Percentiles rank a stretch among this genome's conserved stretches.
These are phyloP conservation scores for Etheostoma perlongum DNA, from an alignment of 2,797 vertebrate genomes.

Conservation along the genomic window DNA sequence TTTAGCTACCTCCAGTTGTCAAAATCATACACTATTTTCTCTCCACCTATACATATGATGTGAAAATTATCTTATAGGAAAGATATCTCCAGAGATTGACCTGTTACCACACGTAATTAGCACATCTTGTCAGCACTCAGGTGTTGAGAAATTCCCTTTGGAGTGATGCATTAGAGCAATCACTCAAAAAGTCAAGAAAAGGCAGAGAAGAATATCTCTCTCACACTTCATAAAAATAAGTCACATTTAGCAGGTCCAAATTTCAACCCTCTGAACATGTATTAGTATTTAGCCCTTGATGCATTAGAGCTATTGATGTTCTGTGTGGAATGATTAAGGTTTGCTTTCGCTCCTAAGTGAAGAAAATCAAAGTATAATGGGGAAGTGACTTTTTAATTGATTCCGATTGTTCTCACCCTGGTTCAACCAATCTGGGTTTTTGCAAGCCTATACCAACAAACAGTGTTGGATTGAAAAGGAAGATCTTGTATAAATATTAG, in stretches of 20 bases:
- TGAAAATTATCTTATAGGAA: slow-evolving; percentile 24
- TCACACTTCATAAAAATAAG: slow-evolving; percentile 46
- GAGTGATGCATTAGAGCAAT: slow-evolving; percentile 45
- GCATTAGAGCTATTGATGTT: slow-evolving; percentile 53
- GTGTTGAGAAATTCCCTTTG: slow-evolving; percentile 49
- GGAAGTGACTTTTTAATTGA: slow-evolving; percentile 37
- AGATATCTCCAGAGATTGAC: slow-evolving; percentile 47
- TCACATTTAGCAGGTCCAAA: slow-evolving; percentile 33
- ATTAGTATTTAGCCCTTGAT: slow-evolving; percentile 31
- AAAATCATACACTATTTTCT: slow-evolving; percentile 9
- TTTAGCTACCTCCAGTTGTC: slow-evolving; percentile 17
- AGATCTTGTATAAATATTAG: not conserved
- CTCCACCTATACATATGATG: not conserved
- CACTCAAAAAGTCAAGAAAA: slow-evolving; percentile 46
- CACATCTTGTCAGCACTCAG: slow-evolving; percentile 55
- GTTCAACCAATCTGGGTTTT: slow-evolving; percentile 3
- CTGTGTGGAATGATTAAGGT: slow-evolving; percentile 42
- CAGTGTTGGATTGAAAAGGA: slow-evolving; percentile 4
- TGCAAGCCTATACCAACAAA: not conserved
- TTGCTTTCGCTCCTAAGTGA: slow-evolving; percentile 43
- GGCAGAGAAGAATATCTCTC: slow-evolving; percentile 26
- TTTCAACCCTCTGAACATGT: slow-evolving; percentile 11
- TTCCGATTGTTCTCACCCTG: slow-evolving; percentile 3
- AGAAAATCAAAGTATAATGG: slow-evolving; percentile 48
- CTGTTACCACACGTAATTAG: slow-evolving; percentile 74